Evolutionary conservation across 2,888 invertebrate genomes (phyloP).

Genomic region (Cephus sareptanus): DNA sequence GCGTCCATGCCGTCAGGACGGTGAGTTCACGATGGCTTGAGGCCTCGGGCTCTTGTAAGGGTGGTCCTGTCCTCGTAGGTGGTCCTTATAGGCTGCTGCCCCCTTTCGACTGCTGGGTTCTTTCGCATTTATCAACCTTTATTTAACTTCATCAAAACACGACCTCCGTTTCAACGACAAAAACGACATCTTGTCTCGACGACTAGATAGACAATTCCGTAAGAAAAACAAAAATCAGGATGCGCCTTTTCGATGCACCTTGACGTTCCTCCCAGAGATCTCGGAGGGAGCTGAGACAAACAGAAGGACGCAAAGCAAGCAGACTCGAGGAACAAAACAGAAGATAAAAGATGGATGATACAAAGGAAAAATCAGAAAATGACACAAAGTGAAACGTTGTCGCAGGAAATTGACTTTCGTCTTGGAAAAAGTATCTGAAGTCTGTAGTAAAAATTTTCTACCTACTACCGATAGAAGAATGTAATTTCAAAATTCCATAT

Average conservation of each 20-base stretch:
- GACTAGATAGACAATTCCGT: neutral
- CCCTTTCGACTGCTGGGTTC: neutral
- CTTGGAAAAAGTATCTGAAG: neutral
- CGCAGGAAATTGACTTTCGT: neutral
- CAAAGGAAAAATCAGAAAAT: neutral
- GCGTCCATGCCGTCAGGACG: neutral
- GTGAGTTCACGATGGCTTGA: neutral
- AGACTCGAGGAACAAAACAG: neutral
- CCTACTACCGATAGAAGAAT: neutral
- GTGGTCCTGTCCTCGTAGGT: neutral
- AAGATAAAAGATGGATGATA: neutral
- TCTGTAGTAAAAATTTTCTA: neutral
- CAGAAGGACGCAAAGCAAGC: neutral
- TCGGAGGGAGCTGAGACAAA: neutral
- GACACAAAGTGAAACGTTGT: neutral
- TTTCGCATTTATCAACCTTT: slow-evolving; percentile 24
- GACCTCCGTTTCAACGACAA: slow-evolving; percentile 21
- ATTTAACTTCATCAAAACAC: slow-evolving; percentile 21
- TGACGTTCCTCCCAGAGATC: neutral
- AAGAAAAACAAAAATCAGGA: neutral
- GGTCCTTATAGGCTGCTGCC: neutral
- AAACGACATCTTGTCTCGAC: neutral
- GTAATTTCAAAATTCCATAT: neutral
- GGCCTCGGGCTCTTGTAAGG: neutral
- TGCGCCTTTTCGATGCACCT: neutral